Conservation (phyloP, 2,113 vertebrate genomes). For the Tilapia sparmanii region DNA sequence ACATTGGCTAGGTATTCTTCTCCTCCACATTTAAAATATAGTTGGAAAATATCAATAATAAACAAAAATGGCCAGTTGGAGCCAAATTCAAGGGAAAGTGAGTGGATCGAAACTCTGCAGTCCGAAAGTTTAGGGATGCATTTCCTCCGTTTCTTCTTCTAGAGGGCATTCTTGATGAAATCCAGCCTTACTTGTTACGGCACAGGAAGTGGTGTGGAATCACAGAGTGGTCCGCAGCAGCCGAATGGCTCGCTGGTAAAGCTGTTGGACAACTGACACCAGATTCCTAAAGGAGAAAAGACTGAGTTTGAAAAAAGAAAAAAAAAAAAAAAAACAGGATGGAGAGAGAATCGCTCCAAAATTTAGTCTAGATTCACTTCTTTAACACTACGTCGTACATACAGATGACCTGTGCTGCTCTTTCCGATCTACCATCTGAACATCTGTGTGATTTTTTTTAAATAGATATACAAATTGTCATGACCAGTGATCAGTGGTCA, state of each 20-base stretch:
- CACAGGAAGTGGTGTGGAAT: neutral
- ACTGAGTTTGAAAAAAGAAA: too few species aligned
- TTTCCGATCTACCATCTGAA: neutral
- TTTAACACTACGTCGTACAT: neutral
- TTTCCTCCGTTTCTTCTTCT: neutral
- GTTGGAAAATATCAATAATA: neutral
- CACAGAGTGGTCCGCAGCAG: slow-evolving; percentile 57
- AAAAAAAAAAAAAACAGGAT: rapidly evolving
- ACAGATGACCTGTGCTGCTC: neutral
- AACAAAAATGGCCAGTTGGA: neutral
- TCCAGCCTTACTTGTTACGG: neutral
- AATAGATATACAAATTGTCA: neutral
- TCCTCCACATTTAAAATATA: neutral
- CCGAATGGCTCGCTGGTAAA: slow-evolving; percentile 61
- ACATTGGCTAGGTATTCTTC: neutral
- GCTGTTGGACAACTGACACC: slow-evolving; percentile 57
- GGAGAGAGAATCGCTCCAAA: neutral
- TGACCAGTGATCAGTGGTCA: neutral
- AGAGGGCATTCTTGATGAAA: neutral
- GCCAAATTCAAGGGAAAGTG: neutral
- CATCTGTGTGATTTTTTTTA: neutral
- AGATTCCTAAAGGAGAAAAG: slow-evolving; percentile 45
- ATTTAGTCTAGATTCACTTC: neutral
- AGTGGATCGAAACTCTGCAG: neutral
- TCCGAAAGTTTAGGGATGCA: neutral